These are phyloP conservation scores for Amphiprion percula DNA, from an alignment of 2,113 vertebrate species.

Conservation along the genomic window DNA sequence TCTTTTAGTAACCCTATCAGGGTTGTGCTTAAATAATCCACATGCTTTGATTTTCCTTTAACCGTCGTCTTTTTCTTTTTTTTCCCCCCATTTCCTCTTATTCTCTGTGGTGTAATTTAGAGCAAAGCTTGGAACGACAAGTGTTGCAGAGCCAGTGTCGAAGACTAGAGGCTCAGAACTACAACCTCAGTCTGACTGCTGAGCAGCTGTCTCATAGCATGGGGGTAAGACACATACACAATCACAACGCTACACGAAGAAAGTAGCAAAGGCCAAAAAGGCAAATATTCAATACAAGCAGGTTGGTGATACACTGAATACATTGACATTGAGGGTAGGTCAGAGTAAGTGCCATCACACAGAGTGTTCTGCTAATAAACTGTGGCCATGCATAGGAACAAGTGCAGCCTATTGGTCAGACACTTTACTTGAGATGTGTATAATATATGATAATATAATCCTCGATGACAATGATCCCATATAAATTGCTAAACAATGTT, in stretches of 20 bases:
- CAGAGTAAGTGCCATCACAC: too few species aligned
- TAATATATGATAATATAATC: too few species aligned
- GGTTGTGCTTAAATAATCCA: conserved; percentile 7
- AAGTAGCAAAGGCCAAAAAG: too few species aligned
- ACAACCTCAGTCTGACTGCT: conserved; percentile 94
- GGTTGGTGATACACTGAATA: too few species aligned
- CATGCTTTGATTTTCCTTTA: background rate
- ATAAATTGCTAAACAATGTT: too few species aligned
- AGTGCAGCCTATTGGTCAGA: too few species aligned
- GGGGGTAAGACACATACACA: conserved; percentile 88
- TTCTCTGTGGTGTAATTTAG: conserved; percentile 72
- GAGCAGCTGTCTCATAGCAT: conserved; percentile 97
- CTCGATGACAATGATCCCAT: too few species aligned
- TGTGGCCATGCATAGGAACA: too few species aligned
- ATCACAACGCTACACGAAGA: background rate
- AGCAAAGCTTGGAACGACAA: conserved; percentile 96
- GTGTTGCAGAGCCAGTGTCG: conserved; percentile 96
- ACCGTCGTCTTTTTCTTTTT: conserved; percentile 6
- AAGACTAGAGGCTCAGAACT: conserved; percentile 96
- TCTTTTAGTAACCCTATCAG: background rate
- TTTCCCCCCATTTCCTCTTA: background rate
- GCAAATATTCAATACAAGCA: too few species aligned
- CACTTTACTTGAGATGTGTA: too few species aligned
- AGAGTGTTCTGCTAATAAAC: too few species aligned
- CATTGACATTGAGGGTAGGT: too few species aligned